phyloP scores from a whole-genome alignment of 2,797 vertebrate species.

The Enteromius unitaeniatus region DNA sequence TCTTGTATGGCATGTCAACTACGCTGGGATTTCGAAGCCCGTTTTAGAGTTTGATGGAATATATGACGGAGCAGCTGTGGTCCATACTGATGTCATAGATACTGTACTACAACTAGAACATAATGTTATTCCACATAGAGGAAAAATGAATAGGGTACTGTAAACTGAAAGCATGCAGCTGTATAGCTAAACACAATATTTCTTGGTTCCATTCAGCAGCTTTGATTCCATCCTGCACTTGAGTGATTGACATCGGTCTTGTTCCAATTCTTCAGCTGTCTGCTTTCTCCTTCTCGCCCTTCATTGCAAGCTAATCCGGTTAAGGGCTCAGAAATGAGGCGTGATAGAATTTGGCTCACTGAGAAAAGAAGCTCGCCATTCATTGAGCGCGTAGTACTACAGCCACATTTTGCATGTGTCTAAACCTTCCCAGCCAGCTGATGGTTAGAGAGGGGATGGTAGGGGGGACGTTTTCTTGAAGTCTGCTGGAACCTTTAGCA shows the following conservation, averaged over 20 bases:
- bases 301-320: conserved; percentile 26
- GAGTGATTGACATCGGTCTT: not conserved
- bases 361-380: conserved; percentile 4
- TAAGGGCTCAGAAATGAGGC: conserved; percentile 28
- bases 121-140: conserved; percentile 6
- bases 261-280: conserved; percentile 36
- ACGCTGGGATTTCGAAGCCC: conserved; percentile 37
- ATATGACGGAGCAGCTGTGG: conserved; percentile 31
- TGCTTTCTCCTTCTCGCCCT: conserved; percentile 11
- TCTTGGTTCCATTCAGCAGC: conserved; percentile 1
- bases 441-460: conserved; percentile 1
- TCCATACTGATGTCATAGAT: conserved; percentile 47
- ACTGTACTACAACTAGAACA: conserved; percentile 19
- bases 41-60: conserved; percentile 49
- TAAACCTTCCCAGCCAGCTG: conserved; percentile 18
- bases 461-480: conserved; percentile 16
- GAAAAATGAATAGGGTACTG: conserved; percentile 19
- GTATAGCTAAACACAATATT: conserved; percentile 22
- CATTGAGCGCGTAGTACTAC: conserved; percentile 22
- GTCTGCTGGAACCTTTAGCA: conserved; percentile 43
- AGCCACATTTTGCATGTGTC: conserved; percentile 17
- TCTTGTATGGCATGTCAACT: conserved; percentile 59
- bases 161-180: conserved; percentile 47
- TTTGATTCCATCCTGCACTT: not conserved
- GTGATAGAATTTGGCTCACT: conserved; percentile 40